These are phyloP conservation scores for Chelonus formosanus DNA, from an alignment of 2,888 invertebrate species.

Conservation along the genomic window DNA sequence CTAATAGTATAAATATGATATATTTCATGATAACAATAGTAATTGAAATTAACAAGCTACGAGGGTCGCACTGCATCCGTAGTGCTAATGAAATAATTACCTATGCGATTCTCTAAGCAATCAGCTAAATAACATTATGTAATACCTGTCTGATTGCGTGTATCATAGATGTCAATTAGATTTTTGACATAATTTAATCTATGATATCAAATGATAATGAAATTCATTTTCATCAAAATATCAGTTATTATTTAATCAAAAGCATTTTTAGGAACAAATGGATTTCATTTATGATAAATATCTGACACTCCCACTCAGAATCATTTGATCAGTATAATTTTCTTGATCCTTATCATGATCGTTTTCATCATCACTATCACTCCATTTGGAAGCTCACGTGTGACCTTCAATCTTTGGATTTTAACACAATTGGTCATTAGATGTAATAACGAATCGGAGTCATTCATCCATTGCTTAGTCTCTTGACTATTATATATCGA, in stretches of 20 bases:
- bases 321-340: slow-evolving; percentile 9
- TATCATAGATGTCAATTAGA: not conserved
- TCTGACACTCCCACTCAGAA: not conserved
- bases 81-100: slow-evolving; percentile 56
- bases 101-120: slow-evolving; percentile 39
- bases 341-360: slow-evolving; percentile 25
- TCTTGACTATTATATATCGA: slow-evolving; percentile 26
- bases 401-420: slow-evolving; percentile 44
- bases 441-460: slow-evolving; percentile 41
- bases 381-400: slow-evolving; percentile 19
- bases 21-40: slow-evolving; percentile 43
- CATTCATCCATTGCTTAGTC: slow-evolving; percentile 24
- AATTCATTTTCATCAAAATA: too few species aligned
- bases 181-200: too few species aligned
- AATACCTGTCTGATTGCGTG: not conserved
- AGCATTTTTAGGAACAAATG: too few species aligned
- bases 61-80: slow-evolving; percentile 50
- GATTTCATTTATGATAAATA: too few species aligned
- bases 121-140: slow-evolving; percentile 15
- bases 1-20: slow-evolving; percentile 33
- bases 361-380: slow-evolving; percentile 11
- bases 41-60: slow-evolving; percentile 53
- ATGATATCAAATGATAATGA: too few species aligned
- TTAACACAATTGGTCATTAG: slow-evolving; percentile 42
- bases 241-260: too few species aligned